Evolutionary conservation across 2,888 invertebrate species (phyloP), one percentile per base, ranked within the genome.

Genomic region (Electrophaes corylata): DNA sequence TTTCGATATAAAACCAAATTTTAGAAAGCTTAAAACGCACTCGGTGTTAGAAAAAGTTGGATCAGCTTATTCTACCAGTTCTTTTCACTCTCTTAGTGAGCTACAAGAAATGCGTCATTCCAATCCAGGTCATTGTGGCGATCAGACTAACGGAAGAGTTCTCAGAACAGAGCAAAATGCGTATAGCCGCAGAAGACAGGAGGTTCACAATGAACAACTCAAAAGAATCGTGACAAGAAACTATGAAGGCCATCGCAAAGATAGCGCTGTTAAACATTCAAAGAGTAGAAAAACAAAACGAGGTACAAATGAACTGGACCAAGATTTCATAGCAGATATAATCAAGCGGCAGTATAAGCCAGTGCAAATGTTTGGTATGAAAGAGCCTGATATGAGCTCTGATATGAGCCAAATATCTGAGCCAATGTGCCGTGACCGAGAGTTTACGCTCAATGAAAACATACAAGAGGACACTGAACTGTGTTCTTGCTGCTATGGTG

Each of bases 371-470:
- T 87, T 88, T 59, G 84, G 79, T 10, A 78, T 72, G 60, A 78
- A 70, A 64, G 68, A 78, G 59, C 88, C 89, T 3, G 81, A 79
- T 19, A 62, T 84, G 0, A 91, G 88, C 62, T 88, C 89, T 3
- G 81, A 79, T 19, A 62, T 84, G 0, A 91, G 88, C 62, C 87
- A 89, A 64, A 78, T 89, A 60, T 88, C 90, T 14, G 85, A 81
- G 5, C 91, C 91, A 2, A 72, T 89, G 33, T 91, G 91, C 57
- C 83, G 88, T 6, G 91, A 91, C 59, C 81, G 80, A 52, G 85
- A 86, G 52, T 81, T 69, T 68, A 60, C 73, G 1, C 33, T 75
- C 2, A 70, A 69, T 16, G 74, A 83, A 14, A 68, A 80, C 19
- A 64, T 82, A 49, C 65, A 71, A 52, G 77, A 81, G 47, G 79